Conservation (phyloP, 2,888 invertebrate species). For the Clusia tigrina region DNA sequence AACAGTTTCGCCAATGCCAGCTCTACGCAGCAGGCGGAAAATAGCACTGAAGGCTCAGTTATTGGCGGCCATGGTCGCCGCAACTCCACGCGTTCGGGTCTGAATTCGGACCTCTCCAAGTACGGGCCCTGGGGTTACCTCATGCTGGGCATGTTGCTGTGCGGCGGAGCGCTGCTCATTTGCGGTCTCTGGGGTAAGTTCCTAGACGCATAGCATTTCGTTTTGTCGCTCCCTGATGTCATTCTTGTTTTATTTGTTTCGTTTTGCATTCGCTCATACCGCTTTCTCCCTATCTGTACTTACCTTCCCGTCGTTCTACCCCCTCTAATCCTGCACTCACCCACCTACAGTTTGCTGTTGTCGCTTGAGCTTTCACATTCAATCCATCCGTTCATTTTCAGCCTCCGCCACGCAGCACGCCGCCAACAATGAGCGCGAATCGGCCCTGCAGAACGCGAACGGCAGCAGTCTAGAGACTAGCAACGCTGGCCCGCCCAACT, state of each 20-base stretch:
- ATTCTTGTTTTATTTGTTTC: constrained; percentile 19
- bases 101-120: constrained; percentile 71
- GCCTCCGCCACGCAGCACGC: constrained; percentile 62
- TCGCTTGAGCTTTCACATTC: constrained; percentile 58
- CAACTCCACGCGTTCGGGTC: constrained; percentile 59
- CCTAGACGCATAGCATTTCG: not conserved
- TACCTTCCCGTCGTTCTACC: constrained; percentile 29
- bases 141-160: constrained; percentile 75
- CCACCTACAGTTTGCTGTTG: constrained; percentile 50
- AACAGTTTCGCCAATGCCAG: not conserved
- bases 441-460: constrained; percentile 52
- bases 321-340: constrained; percentile 65
- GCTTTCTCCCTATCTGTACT: constrained; percentile 5
- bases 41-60: constrained; percentile 21
- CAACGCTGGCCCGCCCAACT: constrained; percentile 67
- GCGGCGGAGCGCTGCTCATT: constrained; percentile 74
- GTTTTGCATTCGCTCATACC: not conserved
- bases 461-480: constrained; percentile 45
- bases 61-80: constrained; percentile 47
- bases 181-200: constrained; percentile 73
- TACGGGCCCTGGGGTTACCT: constrained; percentile 80
- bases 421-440: constrained; percentile 60
- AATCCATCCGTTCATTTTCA: constrained; percentile 59
- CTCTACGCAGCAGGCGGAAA: constrained; percentile 6
- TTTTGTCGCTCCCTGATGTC: not conserved